Conservation (phyloP, 2,888 invertebrate species). For the Meiosimyza platycephala region DNA sequence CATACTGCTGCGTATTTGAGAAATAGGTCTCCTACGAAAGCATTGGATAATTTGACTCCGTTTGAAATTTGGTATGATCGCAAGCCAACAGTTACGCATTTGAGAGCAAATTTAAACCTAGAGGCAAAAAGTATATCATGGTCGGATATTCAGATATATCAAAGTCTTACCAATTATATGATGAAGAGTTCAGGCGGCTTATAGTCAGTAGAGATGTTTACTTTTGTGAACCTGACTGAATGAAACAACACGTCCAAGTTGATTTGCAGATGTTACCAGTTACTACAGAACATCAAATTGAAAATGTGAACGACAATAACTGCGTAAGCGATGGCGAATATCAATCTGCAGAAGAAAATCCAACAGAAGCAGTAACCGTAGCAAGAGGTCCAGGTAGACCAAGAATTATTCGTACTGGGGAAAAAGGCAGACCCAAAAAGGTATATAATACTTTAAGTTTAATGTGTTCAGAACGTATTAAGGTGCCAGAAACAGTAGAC, state of each 20-base stretch:
- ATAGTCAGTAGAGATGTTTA: conserved; percentile 6
- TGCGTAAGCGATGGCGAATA: not conserved
- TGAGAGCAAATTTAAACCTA: conserved; percentile 22
- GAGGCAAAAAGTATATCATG: conserved; percentile 3
- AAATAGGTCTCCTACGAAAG: conserved; percentile 40
- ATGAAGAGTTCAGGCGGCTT: not conserved
- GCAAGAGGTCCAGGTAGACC: not conserved
- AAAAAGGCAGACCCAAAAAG: conserved; percentile 30
- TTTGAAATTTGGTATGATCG: conserved; percentile 29
- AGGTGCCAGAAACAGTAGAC: conserved; percentile 13
- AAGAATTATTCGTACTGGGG: conserved; percentile 18
- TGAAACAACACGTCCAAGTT: not conserved
- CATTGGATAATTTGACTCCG: conserved; percentile 33
- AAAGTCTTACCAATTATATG: not conserved
- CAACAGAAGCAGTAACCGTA: not conserved
- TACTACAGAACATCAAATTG: too few relatives aligned
- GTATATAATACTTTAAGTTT: conserved; percentile 17
- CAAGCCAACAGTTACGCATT: conserved; percentile 34
- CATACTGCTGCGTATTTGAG: conserved; percentile 35
- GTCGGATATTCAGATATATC: conserved; percentile 10
- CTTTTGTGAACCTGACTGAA: not conserved
- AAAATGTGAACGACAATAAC: not conserved
- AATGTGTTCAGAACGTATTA: conserved; percentile 4
- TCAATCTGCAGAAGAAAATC: not conserved
- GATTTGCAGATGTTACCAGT: not conserved